Conservation (phyloP, 2,113 vertebrate genomes). For the Ellobius talpinus region DNA sequence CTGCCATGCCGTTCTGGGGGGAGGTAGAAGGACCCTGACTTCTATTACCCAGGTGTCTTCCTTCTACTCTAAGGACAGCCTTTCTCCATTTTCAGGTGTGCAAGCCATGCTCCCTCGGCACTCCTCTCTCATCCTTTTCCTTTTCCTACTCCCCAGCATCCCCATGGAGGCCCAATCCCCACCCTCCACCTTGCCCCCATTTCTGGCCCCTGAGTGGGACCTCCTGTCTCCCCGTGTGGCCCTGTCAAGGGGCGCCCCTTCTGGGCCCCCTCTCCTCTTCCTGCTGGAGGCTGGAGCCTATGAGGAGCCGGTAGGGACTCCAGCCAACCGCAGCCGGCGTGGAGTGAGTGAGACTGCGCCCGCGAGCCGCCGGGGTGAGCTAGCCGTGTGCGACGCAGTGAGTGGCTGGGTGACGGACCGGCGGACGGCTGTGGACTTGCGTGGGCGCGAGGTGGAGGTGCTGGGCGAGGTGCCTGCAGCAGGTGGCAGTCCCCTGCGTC, state of each 20-base stretch:
- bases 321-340: constrained; percentile 81
- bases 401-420: constrained; percentile 92
- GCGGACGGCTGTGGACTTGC: constrained; percentile 87
- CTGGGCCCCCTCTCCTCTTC: constrained; percentile 84
- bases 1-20: not conserved
- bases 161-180: constrained; percentile 44
- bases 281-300: constrained; percentile 80
- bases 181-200: constrained; percentile 64
- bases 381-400: constrained; percentile 91
- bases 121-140: constrained; percentile 73
- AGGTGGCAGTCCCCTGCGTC: constrained; percentile 89
- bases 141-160: constrained; percentile 66
- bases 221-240: constrained; percentile 85
- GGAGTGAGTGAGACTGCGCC: constrained; percentile 70
- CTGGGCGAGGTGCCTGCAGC: constrained; percentile 91
- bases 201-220: constrained; percentile 81
- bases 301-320: constrained; percentile 77
- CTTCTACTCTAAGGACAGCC: constrained; percentile 44
- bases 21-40: not conserved
- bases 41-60: not conserved
- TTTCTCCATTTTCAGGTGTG: constrained; percentile 76
- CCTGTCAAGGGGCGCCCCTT: constrained; percentile 79
- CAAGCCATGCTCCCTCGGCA: constrained; percentile 81
- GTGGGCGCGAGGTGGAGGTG: constrained; percentile 89
- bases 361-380: constrained; percentile 86